Percentiles rank a stretch among this genome's conserved stretches.
phyloP scores from a whole-genome alignment of 2,113 vertebrate species.

The Calidris pygmaea region DNA sequence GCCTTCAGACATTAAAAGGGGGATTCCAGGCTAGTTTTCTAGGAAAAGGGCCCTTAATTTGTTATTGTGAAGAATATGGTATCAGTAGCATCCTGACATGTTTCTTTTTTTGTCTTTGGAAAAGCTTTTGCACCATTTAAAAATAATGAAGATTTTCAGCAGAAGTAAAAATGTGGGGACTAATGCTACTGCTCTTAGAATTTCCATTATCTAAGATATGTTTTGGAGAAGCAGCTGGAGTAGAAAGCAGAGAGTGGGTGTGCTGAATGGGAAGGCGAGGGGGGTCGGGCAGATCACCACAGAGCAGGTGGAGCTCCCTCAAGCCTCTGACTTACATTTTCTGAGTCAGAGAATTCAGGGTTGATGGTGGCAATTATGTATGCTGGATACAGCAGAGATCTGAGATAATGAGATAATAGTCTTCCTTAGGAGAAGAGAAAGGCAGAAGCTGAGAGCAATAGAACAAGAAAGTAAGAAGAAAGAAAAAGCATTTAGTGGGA shows the following conservation, averaged over 20 bases:
- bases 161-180: neutral
- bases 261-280: neutral
- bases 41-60: neutral
- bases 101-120: neutral
- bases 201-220: neutral
- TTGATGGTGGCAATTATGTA: neutral
- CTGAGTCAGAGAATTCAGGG: constrained; percentile 8
- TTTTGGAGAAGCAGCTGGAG: neutral
- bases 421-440: neutral
- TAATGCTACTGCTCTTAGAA: neutral
- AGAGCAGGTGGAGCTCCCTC: neutral
- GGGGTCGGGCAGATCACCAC: neutral
- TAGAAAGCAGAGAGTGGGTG: neutral
- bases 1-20: neutral
- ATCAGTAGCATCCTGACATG: neutral
- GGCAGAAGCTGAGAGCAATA: neutral
- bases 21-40: neutral
- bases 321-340: neutral
- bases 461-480: constrained; percentile 10
- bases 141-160: neutral
- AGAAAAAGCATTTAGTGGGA: constrained; percentile 14
- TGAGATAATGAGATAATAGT: constrained; percentile 4
- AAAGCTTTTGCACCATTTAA: neutral
- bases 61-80: neutral
- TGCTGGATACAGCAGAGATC: neutral